A percentile compares a stretch with the other conserved stretches of the same genome.
Conservation (phyloP, 2,888 invertebrate genomes). For the Eilema griseolum region DNA sequence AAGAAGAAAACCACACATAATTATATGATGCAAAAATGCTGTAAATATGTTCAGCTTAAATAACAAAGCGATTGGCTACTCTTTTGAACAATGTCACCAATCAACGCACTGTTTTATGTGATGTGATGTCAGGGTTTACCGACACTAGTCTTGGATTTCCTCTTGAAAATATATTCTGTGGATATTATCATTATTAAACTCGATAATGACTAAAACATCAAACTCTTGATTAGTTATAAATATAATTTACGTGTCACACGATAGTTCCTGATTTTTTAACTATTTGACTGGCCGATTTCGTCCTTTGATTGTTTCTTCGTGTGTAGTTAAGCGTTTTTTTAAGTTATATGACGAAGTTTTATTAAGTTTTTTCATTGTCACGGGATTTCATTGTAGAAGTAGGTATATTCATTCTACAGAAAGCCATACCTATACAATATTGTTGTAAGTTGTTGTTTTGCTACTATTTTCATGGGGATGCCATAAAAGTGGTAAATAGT, state of each 20-base stretch:
- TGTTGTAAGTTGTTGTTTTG: background rate
- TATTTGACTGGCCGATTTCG: conserved; percentile 20
- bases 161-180: background rate
- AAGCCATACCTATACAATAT: background rate
- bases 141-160: background rate
- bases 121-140: background rate
- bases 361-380: background rate
- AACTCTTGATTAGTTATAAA: conserved; percentile 8
- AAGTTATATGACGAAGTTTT: background rate
- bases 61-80: too few relatives aligned
- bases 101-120: background rate
- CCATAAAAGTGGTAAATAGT: background rate
- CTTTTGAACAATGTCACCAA: background rate
- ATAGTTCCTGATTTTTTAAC: conserved; percentile 36
- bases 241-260: conserved; percentile 5
- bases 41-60: background rate
- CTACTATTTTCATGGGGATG: background rate
- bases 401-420: background rate
- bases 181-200: background rate
- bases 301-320: conserved; percentile 32
- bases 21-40: too few relatives aligned
- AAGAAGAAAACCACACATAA: too few relatives aligned
- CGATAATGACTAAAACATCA: too few relatives aligned
- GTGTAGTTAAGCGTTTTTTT: background rate
- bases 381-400: background rate